These are phyloP conservation scores for Drosophila colorata DNA, from an alignment of 2,888 invertebrate genomes.

Conservation along the genomic window DNA sequence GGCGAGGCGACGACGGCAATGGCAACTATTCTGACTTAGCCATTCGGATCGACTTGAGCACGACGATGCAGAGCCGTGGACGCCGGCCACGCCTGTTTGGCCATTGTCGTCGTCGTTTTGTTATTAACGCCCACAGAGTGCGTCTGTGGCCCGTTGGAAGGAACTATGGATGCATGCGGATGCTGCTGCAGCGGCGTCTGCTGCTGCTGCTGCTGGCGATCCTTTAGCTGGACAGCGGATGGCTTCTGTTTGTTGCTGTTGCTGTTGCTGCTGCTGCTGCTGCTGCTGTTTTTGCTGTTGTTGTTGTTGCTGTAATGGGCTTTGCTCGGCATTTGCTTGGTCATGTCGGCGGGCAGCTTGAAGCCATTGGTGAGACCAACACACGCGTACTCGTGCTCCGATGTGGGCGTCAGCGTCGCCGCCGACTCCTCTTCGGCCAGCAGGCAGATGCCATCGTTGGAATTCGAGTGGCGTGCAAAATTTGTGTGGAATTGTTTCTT, in stretches of 20 bases:
- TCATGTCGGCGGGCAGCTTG: conserved; percentile 64
- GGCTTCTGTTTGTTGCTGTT: conserved; percentile 15
- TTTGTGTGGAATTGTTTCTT: conserved; percentile 82
- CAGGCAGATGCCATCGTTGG: conserved; percentile 82
- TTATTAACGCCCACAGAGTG: conserved; percentile 59
- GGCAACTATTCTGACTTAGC: conserved; percentile 64
- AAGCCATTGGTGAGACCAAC: conserved; percentile 76
- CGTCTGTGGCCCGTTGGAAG: conserved; percentile 75
- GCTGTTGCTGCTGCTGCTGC: conserved; percentile 25
- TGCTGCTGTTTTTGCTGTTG: conserved; percentile 29
- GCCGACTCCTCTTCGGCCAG: conserved; percentile 82
- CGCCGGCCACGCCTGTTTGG: conserved; percentile 66
- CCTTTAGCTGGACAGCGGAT: conserved; percentile 49
- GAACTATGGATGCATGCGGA: conserved; percentile 78
- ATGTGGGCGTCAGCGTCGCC: conserved; percentile 81
- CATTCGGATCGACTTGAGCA: conserved; percentile 85
- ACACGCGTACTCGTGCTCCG: conserved; percentile 74
- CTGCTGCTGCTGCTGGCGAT: conserved; percentile 41
- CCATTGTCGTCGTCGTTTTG: conserved; percentile 50
- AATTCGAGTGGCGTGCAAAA: conserved; percentile 81
- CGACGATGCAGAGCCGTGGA: conserved; percentile 75
- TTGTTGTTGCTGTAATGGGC: conserved; percentile 38
- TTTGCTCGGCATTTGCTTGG: conserved; percentile 32
- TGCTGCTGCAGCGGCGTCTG: conserved; percentile 26
- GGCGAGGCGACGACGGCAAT: conserved; percentile 43